These are phyloP conservation scores for Rhyacophila evoluta DNA, from an alignment of 2,888 invertebrate species.

Conservation along the genomic window DNA sequence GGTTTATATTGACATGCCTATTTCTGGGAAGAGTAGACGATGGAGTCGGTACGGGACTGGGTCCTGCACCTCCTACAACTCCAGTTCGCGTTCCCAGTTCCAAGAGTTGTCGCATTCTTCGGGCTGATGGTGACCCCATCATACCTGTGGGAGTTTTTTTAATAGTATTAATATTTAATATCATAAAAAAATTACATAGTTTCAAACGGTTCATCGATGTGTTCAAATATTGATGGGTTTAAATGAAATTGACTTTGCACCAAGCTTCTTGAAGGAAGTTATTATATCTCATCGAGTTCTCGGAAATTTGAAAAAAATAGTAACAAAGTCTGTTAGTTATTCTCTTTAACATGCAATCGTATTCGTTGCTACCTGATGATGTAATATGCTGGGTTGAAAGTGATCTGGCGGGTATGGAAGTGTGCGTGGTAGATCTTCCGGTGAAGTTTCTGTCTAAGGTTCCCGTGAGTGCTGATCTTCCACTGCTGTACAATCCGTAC, in stretches of 20 bases:
- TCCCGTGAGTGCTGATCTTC: conserved; percentile 76
- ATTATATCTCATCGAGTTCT: too few species aligned
- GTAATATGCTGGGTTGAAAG: conserved; percentile 79
- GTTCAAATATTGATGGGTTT: too few species aligned
- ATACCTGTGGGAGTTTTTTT: conserved; percentile 54
- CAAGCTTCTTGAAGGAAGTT: too few species aligned
- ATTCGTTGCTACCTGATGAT: conserved; percentile 50
- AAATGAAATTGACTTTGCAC: too few species aligned
- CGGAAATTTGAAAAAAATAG: too few species aligned
- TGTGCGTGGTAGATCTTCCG: conserved; percentile 65
- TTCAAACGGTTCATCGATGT: neutral
- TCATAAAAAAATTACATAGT: neutral
- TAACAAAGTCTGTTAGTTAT: too few species aligned
- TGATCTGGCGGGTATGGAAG: conserved; percentile 78
- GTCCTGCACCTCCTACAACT: conserved; percentile 73
- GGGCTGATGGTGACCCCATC: conserved; percentile 79
- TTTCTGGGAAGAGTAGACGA: conserved; percentile 82
- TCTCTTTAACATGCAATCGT: too few species aligned
- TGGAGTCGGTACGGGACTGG: conserved; percentile 82
- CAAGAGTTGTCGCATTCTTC: conserved; percentile 84
- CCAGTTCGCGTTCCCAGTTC: conserved; percentile 73
- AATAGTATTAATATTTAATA: too few species aligned
- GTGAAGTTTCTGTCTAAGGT: conserved; percentile 76
- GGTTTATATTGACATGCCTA: conserved; percentile 87
- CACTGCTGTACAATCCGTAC: conserved; percentile 69